Percentiles rank a stretch among this genome's conserved stretches.
Conservation (phyloP, 2,888 invertebrate species). For the Molanna angustata region DNA sequence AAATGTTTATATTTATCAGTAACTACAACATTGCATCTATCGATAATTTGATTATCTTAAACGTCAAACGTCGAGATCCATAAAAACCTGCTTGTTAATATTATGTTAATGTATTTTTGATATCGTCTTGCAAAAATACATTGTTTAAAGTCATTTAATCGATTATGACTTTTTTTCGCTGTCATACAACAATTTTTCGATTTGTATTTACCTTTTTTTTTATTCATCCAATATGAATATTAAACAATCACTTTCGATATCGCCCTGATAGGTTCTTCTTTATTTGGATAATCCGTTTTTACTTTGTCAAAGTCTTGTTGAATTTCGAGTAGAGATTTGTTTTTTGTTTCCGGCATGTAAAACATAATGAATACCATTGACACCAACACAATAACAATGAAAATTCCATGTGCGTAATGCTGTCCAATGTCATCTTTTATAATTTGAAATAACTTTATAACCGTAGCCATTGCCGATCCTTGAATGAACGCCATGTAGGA, state of each 20-base stretch:
- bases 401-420: constrained; percentile 26
- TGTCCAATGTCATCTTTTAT: constrained; percentile 28
- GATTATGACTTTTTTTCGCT: too few species aligned
- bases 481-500: constrained; percentile 30
- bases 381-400: constrained; percentile 18
- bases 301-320: constrained; percentile 25
- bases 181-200: too few species aligned
- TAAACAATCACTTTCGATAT: not conserved
- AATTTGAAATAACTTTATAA: constrained; percentile 28
- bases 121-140: too few species aligned
- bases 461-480: constrained; percentile 22
- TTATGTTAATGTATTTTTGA: too few species aligned
- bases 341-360: constrained; percentile 32
- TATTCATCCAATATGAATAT: too few species aligned
- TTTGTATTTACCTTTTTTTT: too few species aligned
- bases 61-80: too few species aligned
- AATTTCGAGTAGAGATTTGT: constrained; percentile 29
- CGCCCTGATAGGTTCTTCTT: not conserved
- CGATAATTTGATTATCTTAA: too few species aligned
- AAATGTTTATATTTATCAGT: too few species aligned
- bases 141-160: too few species aligned
- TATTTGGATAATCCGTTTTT: not conserved
- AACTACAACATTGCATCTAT: too few species aligned
- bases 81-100: too few species aligned
- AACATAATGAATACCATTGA: constrained; percentile 24